Evolutionary conservation across 92 coral and sea anemone genomes (phyloP), one percentile per base, ranked within the genome.

Genomic region (Plumapathes pennacea): DNA sequence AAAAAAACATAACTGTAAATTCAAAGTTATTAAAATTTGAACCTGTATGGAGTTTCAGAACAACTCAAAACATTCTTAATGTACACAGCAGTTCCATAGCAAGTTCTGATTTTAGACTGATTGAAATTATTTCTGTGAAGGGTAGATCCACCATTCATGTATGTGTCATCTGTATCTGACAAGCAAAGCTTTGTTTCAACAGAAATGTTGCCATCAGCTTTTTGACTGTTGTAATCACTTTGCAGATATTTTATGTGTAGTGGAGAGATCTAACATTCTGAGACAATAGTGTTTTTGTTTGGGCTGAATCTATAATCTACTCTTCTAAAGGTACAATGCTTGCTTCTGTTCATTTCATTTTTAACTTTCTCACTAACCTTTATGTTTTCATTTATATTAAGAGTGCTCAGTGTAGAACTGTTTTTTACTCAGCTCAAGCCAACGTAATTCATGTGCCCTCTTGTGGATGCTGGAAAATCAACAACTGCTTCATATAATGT

Each of bases 191-290:
- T 47, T 42, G 90, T 65, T 53, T 84, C 85, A 47, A 36, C 90
- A 78, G 60, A 84, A 50, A 84, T 84, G 53, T 78, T 84, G 0
- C 71, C 57, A 51, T 84, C 67, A 32, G 86, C 67, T 46, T 60
- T 63, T 56, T 77, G 76, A 25, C 77, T 53, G 44, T 71, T 63
- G 61, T 57, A 78, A 45, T 71, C 85, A 70, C 37, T 62, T 52
- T 7, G 20, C 10, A 62, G 51, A 65, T 54, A 78, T 25, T 63
- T 14, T 34, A 71, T 63, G 36, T 78, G 77, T 38, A 84, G 46
- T 78, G 81, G 33, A 77, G 69, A 44, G 90, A 72, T 68, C 86
- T 38, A 15, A 78, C 86, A 72, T 84, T 84, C 26, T 83, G 85
- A 67, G 78, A 83, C 42, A 77, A 29, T 32, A 67, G 46, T 64